Evolutionary conservation across 1,140 invertebrate species (phyloP), one percentile per base, ranked within the genome.

Genomic region (Trichomalopsis sarcophagae): DNA sequence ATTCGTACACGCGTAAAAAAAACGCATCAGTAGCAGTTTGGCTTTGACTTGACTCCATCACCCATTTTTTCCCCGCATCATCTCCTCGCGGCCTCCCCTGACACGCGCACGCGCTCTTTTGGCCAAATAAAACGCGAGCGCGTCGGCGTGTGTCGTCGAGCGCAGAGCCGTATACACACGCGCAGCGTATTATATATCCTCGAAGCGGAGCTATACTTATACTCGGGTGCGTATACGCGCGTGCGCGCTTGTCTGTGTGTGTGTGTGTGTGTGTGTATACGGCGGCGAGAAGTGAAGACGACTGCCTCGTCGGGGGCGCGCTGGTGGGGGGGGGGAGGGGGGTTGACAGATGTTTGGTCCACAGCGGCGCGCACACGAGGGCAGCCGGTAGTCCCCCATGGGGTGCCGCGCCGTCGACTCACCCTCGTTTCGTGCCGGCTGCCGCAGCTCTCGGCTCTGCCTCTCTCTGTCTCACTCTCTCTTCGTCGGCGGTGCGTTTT

Each of bases 261-360:
- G 73, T 36, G 50, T n/a, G 2, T 21, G 36, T 77, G 17, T 50
- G 27, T 73, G 73, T 36, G 50, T n/a, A 1, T 21, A 23, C 30
- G 10, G 44, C 27, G 30, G 30, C 40, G 73, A 77, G 75, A 77
- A 21, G 44, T 21, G 75, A 47, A 30, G 30, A 27, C n/a, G 76
- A 27, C 14, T 27, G 55, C 27, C 40, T 81, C 83, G 87, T 77
- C 85, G 85, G 80, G 73, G 82, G 83, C 85, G 84, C 78, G 86
- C 87, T 85, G 86, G 88, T 81, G 88, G 88, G 88, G 88, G 88
- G 66, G 86, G 86, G 88, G 81, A 87, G 88, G 88, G 88, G 88
- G 66, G 86, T 75, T 82, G 88, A 88, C 91, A 92, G 92, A 93
- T 92, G 92, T 92, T 92, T 92, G 91, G 90, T 92, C 90, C 90